Conservation (phyloP, 2,797 vertebrate genomes). For the Decapterus maruadsi region DNA sequence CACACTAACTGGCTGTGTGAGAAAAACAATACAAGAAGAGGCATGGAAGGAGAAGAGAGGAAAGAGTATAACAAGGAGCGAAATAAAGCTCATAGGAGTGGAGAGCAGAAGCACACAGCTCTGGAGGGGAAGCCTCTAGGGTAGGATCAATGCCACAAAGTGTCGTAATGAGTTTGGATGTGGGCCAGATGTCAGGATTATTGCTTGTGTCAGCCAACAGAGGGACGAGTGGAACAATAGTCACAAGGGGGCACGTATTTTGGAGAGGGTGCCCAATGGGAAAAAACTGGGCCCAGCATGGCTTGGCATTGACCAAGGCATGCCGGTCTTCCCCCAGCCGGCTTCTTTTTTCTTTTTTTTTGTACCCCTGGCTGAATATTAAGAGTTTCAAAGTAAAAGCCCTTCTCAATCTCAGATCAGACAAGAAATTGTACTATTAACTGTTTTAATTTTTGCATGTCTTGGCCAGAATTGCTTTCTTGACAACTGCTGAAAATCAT, state of each 20-base stretch:
- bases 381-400: constrained; percentile 47
- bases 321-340: constrained; percentile 52
- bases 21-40: constrained; percentile 31
- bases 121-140: constrained; percentile 79
- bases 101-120: constrained; percentile 53
- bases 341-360: constrained; percentile 9
- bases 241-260: constrained; percentile 76
- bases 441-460: background rate
- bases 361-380: constrained; percentile 10
- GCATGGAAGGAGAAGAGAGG: constrained; percentile 39
- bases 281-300: constrained; percentile 64
- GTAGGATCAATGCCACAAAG: constrained; percentile 82
- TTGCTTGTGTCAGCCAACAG: constrained; percentile 84
- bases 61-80: constrained; percentile 42
- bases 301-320: constrained; percentile 55
- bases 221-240: constrained; percentile 78
- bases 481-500: background rate
- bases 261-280: constrained; percentile 73
- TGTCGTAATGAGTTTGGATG: constrained; percentile 83
- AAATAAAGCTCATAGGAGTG: constrained; percentile 63
- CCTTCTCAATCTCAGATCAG: constrained; percentile 15
- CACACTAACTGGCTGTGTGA: background rate
- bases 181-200: constrained; percentile 83
- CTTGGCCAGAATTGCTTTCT: background rate
- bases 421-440: background rate